Base-by-base conservation (phyloP, 1,140 invertebrate genomes). In the Oscheius sp. region DNA sequence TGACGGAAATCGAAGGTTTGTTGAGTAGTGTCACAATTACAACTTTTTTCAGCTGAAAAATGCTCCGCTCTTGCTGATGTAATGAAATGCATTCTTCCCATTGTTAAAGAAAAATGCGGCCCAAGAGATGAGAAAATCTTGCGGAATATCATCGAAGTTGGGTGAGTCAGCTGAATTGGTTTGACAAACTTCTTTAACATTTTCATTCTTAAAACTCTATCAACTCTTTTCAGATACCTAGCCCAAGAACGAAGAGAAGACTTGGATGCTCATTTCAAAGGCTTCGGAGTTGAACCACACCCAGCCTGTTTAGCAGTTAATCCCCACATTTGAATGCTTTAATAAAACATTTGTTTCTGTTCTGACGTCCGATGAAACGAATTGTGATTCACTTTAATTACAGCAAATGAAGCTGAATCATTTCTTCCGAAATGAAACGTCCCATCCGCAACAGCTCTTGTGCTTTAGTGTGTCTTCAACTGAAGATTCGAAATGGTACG, bases 201-300 rank as follows among this genome's bases (percentile, higher is more conserved):
- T 42, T 42, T 28, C 32, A 65, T 10, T 38, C 15, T 7, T 31
- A 7, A 18, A 65, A 28, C n/a, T 38, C 3, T 32, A 15, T 3
- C 28, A 31, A 36, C 32, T n/a, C 58, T 38, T 72, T 68, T 65
- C 45, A 70, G 73, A 23, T 75, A 75, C 26, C 36, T 75, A 2
- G 45, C 61, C 20, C 59, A 66, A 3, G 73, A 75, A 23, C 34
- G 73, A 28, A 45, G 58, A 3, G 67, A 75, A 32, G 73, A 76
- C 35, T 46, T 75, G 46, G 38, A 61, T 42, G 29, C 49, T 3
- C 73, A 75, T 13, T 75, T 75, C 49, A 64, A 65, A 45, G 73
- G 73, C 34, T 75, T 75, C 35, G 52, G 34, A 3, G 68, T 69
- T 10, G 68, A 75, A 65, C 28, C 68, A 4, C 34, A 46, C 18